phyloP scores from a whole-genome alignment of 2,888 invertebrate species.

The Rhorus exstirpatorius region DNA sequence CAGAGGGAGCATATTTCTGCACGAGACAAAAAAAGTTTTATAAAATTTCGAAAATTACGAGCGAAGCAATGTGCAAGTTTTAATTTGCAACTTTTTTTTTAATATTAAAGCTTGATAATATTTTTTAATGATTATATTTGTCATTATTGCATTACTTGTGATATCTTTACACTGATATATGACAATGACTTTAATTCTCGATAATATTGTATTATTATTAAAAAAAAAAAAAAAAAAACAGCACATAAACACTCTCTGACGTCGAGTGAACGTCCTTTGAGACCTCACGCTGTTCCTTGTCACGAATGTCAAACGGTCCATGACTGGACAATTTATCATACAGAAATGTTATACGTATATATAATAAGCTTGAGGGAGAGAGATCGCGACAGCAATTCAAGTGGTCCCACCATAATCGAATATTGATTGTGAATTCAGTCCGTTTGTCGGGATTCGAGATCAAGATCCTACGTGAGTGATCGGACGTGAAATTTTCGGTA shows the following conservation, averaged over 20 bases:
- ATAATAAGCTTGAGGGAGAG: background rate
- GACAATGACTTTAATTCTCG: slow-evolving; percentile 9
- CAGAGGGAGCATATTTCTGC: too few relatives aligned
- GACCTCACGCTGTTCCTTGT: slow-evolving; percentile 65
- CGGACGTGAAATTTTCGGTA: slow-evolving; percentile 45
- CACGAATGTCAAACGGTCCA: slow-evolving; percentile 61
- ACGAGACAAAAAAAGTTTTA: too few relatives aligned
- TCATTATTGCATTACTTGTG: background rate
- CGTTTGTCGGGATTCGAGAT: slow-evolving; percentile 54
- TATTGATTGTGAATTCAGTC: slow-evolving; percentile 66
- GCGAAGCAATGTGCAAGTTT: too few relatives aligned
- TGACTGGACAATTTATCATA: slow-evolving; percentile 66
- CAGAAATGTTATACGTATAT: slow-evolving; percentile 24
- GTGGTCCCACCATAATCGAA: slow-evolving; percentile 69
- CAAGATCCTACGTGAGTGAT: slow-evolving; percentile 52
- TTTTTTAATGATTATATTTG: too few relatives aligned
- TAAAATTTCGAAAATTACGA: too few relatives aligned
- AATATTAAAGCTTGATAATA: too few relatives aligned
- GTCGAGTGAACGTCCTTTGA: slow-evolving; percentile 43
- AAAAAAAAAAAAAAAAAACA: slow-evolving; percentile 6
- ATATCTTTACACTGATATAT: background rate
- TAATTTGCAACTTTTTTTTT: too few relatives aligned
- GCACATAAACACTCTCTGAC: slow-evolving; percentile 1
- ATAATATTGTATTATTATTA: slow-evolving; percentile 19
- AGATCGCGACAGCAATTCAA: slow-evolving; percentile 59